Evolutionary conservation across 2,113 vertebrate species (phyloP).

Genomic region (Grammomys surdaster): DNA sequence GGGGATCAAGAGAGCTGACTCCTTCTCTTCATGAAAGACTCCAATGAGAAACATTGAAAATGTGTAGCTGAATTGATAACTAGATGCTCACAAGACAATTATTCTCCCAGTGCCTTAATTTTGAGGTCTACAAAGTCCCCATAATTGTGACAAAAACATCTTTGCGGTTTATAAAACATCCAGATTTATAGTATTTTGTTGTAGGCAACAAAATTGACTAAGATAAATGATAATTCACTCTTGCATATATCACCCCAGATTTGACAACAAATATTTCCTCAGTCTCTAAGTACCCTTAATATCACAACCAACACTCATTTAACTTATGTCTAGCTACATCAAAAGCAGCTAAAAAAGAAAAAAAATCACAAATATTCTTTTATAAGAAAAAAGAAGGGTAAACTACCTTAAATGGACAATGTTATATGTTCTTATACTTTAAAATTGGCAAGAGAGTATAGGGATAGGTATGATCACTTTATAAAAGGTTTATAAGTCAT

Average conservation of each 20-base stretch:
- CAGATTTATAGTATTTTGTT: not conserved
- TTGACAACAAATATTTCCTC: not conserved
- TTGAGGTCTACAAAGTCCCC: accelerated
- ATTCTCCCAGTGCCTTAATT: not conserved
- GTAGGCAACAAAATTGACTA: not conserved
- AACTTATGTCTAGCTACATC: not conserved
- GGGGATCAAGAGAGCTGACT: not conserved
- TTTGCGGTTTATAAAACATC: not conserved
- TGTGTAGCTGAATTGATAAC: not conserved
- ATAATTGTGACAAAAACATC: not conserved
- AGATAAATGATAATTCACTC: not conserved
- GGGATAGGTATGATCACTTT: not conserved
- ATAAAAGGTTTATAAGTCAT: not conserved
- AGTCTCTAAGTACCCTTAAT: not conserved
- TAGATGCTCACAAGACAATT: not conserved
- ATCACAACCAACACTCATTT: not conserved
- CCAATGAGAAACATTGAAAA: not conserved
- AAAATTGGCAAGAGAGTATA: not conserved
- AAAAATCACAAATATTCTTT: not conserved
- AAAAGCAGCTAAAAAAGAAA: not conserved
- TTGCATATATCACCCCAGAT: not conserved
- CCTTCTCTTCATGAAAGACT: too few species aligned
- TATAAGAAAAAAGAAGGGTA: not conserved
- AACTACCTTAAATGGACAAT: not conserved
- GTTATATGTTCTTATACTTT: not conserved